Base-by-base conservation (phyloP, 2,797 vertebrate genomes). In the Sebastes umbrosus region DNA sequence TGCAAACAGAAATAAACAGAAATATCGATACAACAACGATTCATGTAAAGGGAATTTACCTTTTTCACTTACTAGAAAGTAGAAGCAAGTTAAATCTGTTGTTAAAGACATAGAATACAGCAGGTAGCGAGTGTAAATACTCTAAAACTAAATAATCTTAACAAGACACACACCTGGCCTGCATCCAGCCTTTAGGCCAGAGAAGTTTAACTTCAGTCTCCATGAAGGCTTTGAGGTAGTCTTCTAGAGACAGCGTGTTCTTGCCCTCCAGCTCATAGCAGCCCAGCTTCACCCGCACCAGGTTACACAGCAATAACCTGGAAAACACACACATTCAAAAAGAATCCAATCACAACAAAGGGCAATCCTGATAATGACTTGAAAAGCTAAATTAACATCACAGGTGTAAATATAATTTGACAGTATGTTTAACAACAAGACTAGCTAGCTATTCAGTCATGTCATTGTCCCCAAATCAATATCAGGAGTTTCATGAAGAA, bases 161-260 rank as follows among this genome's bases (percentile, higher is more conserved):
- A 52, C 5, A 6, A 1, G 7, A 29, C 29, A 55, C 76, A 12
- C 54, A 99, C 98, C 98, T 97, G 95, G 97, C 96, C 94, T 99
- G 99, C 99, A 99, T 99, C 99, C 99, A 99, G 88, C 99, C 99
- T 93, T 98, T 98, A 54, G 98, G 99, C 99, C 99, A 99, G 58
- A 99, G 96, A 32, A 96, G 96, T 86, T 98, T 99, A 70, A 99
- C 97, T 84, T 99, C 98, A 0, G 96, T 95, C 90, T 99, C 98
- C 96, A 99, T 97, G 94, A 99, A 99, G 87, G 93, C 95, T 93
- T 99, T 99, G 93, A 99, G 96, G 88, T 97, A 98, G 90, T 99
- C 98, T 84, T 99, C 99, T 65, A 96, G 95, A 70, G 97, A 96
- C 87, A 97, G 94, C 24, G 96, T 94, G 95, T 95, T 97, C 95